phyloP scores from a whole-genome alignment of 2,888 invertebrate genomes.

The Platerodrilus igneus region DNA sequence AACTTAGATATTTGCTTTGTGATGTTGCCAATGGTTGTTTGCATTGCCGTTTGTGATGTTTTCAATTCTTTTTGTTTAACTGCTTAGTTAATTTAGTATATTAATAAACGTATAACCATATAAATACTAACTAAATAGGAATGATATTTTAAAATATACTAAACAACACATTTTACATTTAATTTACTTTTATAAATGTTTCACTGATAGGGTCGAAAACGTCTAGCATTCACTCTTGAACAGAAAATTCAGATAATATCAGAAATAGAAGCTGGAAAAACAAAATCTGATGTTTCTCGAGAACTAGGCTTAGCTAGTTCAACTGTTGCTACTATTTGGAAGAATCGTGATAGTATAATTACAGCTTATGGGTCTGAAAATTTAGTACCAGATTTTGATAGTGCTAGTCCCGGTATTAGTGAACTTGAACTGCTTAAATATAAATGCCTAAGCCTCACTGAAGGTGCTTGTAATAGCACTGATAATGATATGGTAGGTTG shows the following conservation, averaged over 20 bases:
- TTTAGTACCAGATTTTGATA: conserved; percentile 17
- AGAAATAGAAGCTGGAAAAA: conserved; percentile 55
- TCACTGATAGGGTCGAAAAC: conserved; percentile 52
- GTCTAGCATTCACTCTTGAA: conserved; percentile 57
- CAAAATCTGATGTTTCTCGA: conserved; percentile 55
- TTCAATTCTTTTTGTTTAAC: background rate
- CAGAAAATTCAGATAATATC: conserved; percentile 59
- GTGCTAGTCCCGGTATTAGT: conserved; percentile 13
- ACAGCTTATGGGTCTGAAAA: conserved; percentile 39
- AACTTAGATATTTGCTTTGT: conserved; percentile 14
- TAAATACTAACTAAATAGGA: no score
- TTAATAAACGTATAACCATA: no score
- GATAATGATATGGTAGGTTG: conserved; percentile 30
- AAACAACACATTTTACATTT: conserved; percentile 9
- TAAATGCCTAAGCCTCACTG: conserved; percentile 21
- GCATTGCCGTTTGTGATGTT: no score
- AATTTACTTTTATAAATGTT: conserved; percentile 15
- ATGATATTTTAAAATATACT: no score
- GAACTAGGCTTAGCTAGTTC: conserved; percentile 55
- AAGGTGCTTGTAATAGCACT: conserved; percentile 31
- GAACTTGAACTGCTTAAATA: conserved; percentile 14
- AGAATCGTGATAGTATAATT: conserved; percentile 53
- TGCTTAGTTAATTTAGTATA: background rate
- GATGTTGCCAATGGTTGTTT: no score
- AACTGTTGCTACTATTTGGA: conserved; percentile 56